These are phyloP conservation scores for Tenodera sinensis DNA, from an alignment of 2,888 invertebrate genomes.

Conservation along the genomic window DNA sequence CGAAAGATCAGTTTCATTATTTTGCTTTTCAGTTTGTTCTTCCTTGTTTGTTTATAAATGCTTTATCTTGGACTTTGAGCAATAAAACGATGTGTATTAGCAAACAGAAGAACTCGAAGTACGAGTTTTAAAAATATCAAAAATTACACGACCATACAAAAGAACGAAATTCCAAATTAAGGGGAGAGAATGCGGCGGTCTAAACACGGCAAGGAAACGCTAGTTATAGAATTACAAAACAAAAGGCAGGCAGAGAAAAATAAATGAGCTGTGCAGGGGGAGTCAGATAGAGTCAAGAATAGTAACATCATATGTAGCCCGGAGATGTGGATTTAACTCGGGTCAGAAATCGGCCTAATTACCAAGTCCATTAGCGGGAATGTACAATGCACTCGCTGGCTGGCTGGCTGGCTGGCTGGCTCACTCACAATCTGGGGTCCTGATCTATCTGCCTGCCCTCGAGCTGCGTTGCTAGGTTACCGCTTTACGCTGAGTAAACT, in stretches of 20 bases:
- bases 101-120: too few species aligned
- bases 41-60: too few species aligned
- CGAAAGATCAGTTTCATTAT: too few species aligned
- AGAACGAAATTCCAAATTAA: background rate
- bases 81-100: too few species aligned
- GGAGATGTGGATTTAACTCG: background rate
- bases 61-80: too few species aligned
- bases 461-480: background rate
- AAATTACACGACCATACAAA: background rate
- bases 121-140: background rate
- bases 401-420: too few species aligned
- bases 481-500: background rate
- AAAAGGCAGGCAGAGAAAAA: background rate
- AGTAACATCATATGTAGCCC: background rate
- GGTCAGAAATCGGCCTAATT: background rate
- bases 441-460: background rate
- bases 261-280: background rate
- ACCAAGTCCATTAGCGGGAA: background rate
- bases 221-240: background rate
- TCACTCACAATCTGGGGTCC: background rate
- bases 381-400: background rate
- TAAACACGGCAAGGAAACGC: background rate
- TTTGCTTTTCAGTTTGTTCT: too few species aligned
- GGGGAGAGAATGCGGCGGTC: background rate
- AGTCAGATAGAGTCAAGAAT: background rate